Base-by-base conservation (phyloP, 1,140 invertebrate genomes). In the Orussus abietinus region DNA sequence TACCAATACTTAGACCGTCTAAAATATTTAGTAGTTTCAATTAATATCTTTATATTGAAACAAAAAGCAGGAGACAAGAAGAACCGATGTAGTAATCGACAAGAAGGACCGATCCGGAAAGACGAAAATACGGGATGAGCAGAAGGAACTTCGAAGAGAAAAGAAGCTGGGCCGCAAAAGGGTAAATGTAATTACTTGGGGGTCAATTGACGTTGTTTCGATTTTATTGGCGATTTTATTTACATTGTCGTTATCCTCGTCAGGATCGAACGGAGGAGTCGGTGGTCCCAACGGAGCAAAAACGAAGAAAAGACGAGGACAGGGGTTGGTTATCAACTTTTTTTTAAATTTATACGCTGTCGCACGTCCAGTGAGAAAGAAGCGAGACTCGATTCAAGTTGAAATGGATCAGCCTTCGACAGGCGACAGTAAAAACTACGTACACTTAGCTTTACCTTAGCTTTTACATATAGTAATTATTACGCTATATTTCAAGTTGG, bases 161-260 rank as follows among this genome's bases (percentile, higher is more conserved):
- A 78, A 84, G 58, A 88, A 86, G 72, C 66, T 85, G 49, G 83
- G 80, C 15, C 74, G 85, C 14, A 88, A 88, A 66, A 77, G 85
- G 66, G 82, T 85, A 69, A 72, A 69, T 72, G 42, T 42, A 43
- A 30, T 12, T n/a, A n/a, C n/a, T n/a, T n/a, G n/a, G n/a, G n/a
- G n/a, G n/a, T n/a, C n/a, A n/a, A n/a, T n/a, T n/a, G n/a, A n/a
- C n/a, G n/a, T n/a, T n/a, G n/a, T n/a, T n/a, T n/a, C n/a, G n/a
- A n/a, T n/a, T n/a, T n/a, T n/a, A n/a, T n/a, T n/a, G n/a, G n/a
- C n/a, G n/a, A n/a, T n/a, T n/a, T 17, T 47, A 25, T 38, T 14
- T 46, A 12, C 4, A 17, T 37, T 29, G 19, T 39, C 34, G 3
- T 0, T 40, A 12, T 26, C 17, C 43, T 30, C 11, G 45, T 40